phyloP scores from a whole-genome alignment of 2,888 invertebrate genomes.

The Theodoxus fluviatilis region DNA sequence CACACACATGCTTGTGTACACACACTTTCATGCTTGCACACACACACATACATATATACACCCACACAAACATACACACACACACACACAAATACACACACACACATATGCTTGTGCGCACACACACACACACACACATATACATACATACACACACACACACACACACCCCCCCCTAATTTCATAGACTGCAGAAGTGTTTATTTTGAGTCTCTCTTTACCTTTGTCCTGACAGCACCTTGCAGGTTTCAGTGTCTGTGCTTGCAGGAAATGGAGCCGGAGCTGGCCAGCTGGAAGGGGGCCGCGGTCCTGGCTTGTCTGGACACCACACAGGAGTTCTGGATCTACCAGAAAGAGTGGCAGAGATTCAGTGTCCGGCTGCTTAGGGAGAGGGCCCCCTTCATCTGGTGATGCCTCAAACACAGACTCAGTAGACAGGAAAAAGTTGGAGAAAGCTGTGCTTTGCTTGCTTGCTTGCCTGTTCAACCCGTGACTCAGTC shows the following conservation, averaged over 20 bases:
- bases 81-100: too few species aligned
- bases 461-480: background rate
- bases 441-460: too few species aligned
- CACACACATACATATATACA: too few species aligned
- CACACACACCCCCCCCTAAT: too few species aligned
- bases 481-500: too few species aligned
- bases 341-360: slow-evolving; percentile 89
- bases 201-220: background rate
- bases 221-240: background rate
- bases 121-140: too few species aligned
- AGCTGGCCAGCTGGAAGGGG: slow-evolving; percentile 89
- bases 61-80: too few species aligned
- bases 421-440: background rate
- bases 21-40: too few species aligned
- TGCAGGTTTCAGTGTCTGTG: background rate
- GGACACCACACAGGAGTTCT: slow-evolving; percentile 90
- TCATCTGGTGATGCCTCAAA: slow-evolving; percentile 69
- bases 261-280: slow-evolving; percentile 79
- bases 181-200: background rate
- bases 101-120: too few species aligned
- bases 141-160: too few species aligned
- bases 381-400: slow-evolving; percentile 88
- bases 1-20: too few species aligned
- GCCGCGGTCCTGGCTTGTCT: slow-evolving; percentile 91
- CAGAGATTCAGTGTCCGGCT: slow-evolving; percentile 82